Evolutionary conservation across 2,888 invertebrate species (phyloP), one percentile per base, ranked within the genome.

Genomic region (Rotaria macrura): DNA sequence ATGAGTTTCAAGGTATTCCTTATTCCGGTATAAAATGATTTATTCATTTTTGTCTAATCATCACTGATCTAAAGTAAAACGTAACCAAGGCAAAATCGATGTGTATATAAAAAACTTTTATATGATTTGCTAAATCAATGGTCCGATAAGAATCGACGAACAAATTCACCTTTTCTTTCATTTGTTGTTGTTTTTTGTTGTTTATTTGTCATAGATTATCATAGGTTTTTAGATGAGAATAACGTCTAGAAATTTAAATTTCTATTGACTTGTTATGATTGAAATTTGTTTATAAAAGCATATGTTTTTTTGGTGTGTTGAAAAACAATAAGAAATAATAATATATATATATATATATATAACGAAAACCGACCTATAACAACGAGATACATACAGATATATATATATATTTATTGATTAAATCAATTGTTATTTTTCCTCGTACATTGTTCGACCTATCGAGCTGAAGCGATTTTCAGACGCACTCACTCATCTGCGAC

Each of bases 381-480:
- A 17, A 49, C 34, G 38, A 65, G 10, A 29, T 4, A 29, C 0
- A 65, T 2, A 29, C 14, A 57, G 1, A n/a, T n/a, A n/a, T n/a
- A n/a, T n/a, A n/a, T n/a, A 65, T 29, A 25, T 25, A 25, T 9
- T 25, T 54, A 54, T 25, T 54, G 10, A 54, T 54, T 54, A 65
- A 20, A 20, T 34, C 65, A 34, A 65, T 34, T 38, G 5, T 65
- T 65, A 29, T 65, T 65, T 29, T 65, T 34, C 65, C 34, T 34
- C 29, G 34, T 65, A 14, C 34, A 65, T 65, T 38, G 65, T 65
- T 65, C 14, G 34, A 65, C 34, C 65, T 79, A 40, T 79, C 79
- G 79, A 79, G 40, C 79, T 79, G 79, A 79, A 79, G 79, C 79
- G 79, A 43, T 79, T 79, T 79, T 79, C 79, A 79, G 79, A 79